These are phyloP conservation scores for Siniperca obscura DNA, from an alignment of 2,797 vertebrate genomes.

Conservation along the genomic window DNA sequence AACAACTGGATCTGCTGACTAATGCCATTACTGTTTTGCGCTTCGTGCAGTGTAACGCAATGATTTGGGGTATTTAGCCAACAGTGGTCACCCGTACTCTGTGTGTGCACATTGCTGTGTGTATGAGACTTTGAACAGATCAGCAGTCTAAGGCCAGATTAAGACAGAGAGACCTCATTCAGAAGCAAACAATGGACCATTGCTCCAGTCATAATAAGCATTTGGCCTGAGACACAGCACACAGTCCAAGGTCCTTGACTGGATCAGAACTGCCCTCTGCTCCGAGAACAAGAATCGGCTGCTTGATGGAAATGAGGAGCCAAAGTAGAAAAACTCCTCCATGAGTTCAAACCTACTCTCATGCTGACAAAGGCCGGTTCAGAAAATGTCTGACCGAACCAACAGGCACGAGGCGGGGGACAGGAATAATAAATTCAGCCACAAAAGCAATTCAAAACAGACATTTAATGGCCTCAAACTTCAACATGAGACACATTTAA, in stretches of 20 bases:
- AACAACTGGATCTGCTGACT: constrained; percentile 47
- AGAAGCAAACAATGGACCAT: constrained; percentile 84
- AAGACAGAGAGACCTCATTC: constrained; percentile 83
- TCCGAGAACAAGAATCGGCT: constrained; percentile 33
- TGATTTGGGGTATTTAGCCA: constrained; percentile 51
- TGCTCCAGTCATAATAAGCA: constrained; percentile 81
- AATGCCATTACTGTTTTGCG: constrained; percentile 42
- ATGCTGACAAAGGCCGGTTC: constrained; percentile 26
- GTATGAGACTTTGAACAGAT: constrained; percentile 82
- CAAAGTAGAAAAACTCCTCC: constrained; percentile 34
- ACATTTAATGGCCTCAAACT: constrained; percentile 75
- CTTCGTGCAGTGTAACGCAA: constrained; percentile 36
- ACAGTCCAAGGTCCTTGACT: constrained; percentile 59
- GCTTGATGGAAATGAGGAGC: constrained; percentile 41
- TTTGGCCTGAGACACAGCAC: constrained; percentile 77
- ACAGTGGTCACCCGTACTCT: constrained; percentile 62
- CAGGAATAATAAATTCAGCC: constrained; percentile 55
- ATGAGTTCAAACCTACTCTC: constrained; percentile 41
- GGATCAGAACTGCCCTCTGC: constrained; percentile 60
- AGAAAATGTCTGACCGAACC: constrained; percentile 19
- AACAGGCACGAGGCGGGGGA: background rate
- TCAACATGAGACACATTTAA: constrained; percentile 65
- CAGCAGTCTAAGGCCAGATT: constrained; percentile 81
- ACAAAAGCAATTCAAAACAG: constrained; percentile 55
- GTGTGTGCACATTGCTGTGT: constrained; percentile 60